These are phyloP conservation scores for Melinaea marsaeus DNA, from an alignment of 2,888 invertebrate genomes.

Conservation along the genomic window DNA sequence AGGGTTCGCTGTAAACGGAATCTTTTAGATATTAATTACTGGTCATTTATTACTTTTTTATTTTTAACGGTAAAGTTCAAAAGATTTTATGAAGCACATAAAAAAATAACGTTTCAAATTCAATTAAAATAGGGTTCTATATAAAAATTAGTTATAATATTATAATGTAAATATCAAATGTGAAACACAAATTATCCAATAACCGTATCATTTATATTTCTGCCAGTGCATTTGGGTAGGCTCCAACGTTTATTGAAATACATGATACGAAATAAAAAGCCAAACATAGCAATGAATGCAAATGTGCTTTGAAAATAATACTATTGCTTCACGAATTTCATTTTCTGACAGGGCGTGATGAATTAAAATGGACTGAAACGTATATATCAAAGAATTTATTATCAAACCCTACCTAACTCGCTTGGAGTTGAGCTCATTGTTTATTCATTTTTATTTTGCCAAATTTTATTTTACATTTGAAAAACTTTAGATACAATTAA, in stretches of 20 bases:
- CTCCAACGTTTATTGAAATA: conserved; percentile 6
- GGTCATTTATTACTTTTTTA: conserved; percentile 4
- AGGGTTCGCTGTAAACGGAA: conserved; percentile 4
- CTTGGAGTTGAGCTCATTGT: not conserved
- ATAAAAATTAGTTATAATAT: no score
- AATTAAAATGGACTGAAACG: not conserved
- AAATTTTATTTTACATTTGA: no score
- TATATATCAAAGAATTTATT: not conserved
- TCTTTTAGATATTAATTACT: conserved; percentile 4
- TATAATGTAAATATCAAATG: no score
- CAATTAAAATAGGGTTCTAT: no score
- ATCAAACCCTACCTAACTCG: not conserved
- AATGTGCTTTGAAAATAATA: conserved; percentile 4
- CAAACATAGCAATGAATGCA: conserved; percentile 5
- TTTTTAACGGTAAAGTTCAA: no score
- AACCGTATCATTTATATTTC: no score
- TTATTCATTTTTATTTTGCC: no score
- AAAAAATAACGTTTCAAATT: no score
- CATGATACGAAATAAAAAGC: not conserved
- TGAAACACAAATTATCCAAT: no score
- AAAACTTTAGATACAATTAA: no score
- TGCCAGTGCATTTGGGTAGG: not conserved
- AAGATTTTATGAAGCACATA: no score
- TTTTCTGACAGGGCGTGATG: not conserved
- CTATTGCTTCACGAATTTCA: not conserved